phyloP scores from a whole-genome alignment of 2,888 invertebrate genomes.

The Allolobophora icterica region DNA sequence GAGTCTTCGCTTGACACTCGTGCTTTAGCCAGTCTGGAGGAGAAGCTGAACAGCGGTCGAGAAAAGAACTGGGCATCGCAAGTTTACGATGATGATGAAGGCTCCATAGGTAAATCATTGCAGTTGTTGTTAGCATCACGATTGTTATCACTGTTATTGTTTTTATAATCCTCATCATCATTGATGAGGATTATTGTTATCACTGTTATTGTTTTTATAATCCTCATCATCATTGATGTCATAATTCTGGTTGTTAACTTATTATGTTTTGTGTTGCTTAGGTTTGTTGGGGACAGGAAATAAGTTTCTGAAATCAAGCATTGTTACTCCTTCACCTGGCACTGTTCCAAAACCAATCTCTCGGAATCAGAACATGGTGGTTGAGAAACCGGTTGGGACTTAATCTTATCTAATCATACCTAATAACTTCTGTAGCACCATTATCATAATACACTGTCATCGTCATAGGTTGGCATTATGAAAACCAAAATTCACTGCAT shows the following conservation, averaged over 20 bases:
- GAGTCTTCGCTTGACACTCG: conserved; percentile 54
- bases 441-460: too few relatives aligned
- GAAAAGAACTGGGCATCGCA: conserved; percentile 11
- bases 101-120: not conserved
- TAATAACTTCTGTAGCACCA: not conserved
- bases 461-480: too few relatives aligned
- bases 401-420: not conserved
- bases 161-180: too few relatives aligned
- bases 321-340: not conserved
- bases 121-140: not conserved
- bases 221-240: not conserved
- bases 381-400: not conserved
- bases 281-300: conserved; percentile 24
- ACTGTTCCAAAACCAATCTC: not conserved
- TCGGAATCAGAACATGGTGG: not conserved
- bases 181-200: too few relatives aligned
- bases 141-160: too few relatives aligned
- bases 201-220: too few relatives aligned
- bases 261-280: not conserved
- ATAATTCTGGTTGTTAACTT: not conserved
- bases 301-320: conserved; percentile 25
- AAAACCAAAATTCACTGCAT: too few relatives aligned
- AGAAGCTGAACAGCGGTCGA: conserved; percentile 22
- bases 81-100: not conserved
- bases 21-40: conserved; percentile 24